These are phyloP conservation scores for Pangasius krempfi DNA, from an alignment of 2,797 vertebrate species.

Conservation along the genomic window DNA sequence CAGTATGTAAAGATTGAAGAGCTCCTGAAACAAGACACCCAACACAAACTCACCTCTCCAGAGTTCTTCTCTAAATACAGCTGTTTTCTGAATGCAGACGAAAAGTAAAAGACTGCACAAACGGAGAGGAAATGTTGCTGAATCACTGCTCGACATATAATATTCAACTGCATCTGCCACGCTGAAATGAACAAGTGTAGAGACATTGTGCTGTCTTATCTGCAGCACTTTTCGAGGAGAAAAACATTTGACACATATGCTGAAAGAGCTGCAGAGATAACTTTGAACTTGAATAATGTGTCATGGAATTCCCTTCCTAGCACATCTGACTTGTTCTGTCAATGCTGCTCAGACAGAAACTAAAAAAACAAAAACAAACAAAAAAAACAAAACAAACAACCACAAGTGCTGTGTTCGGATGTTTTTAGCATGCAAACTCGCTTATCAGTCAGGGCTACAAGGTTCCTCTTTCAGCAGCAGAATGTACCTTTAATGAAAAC, in stretches of 20 bases:
- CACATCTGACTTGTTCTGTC: conserved; percentile 1
- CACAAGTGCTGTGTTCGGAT: conserved; percentile 3
- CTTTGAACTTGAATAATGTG: conserved; percentile 25
- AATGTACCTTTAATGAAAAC: conserved; percentile 47
- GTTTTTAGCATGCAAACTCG: background rate
- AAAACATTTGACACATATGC: background rate
- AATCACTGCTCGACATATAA: conserved; percentile 3
- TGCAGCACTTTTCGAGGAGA: background rate
- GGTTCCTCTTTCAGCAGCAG: conserved; percentile 37
- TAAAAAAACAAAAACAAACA: background rate
- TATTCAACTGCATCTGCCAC: conserved; percentile 7
- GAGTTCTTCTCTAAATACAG: background rate
- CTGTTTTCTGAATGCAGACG: background rate
- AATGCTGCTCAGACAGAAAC: background rate
- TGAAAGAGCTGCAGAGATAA: conserved; percentile 6
- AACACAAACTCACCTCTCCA: background rate
- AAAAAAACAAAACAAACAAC: background rate
- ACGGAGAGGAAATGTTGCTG: background rate
- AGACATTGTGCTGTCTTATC: background rate
- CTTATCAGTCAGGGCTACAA: conserved; percentile 23
- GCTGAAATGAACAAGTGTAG: background rate
- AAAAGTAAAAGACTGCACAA: background rate
- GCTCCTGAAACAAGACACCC: background rate
- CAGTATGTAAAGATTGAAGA: background rate
- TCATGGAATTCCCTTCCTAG: conserved; percentile 19